Percentiles rank a stretch among this genome's conserved stretches.
These are phyloP conservation scores for Bufo bufo DNA, from an alignment of 2,113 vertebrate species.

Conservation along the genomic window DNA sequence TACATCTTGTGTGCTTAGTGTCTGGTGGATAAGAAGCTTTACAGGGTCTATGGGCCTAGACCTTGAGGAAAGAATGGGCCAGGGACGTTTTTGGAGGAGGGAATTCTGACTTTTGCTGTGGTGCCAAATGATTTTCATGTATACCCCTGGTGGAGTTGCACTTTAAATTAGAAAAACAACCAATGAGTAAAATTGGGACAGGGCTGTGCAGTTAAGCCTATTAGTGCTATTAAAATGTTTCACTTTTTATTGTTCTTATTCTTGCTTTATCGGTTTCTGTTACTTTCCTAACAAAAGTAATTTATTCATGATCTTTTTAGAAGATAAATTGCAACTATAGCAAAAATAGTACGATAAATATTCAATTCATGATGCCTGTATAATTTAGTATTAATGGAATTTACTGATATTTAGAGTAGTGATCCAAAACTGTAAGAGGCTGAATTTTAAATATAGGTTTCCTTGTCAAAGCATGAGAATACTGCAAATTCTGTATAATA, in stretches of 20 bases:
- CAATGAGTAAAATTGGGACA: background rate
- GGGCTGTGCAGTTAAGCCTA: background rate
- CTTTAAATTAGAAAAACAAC: background rate
- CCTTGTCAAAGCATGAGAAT: constrained; percentile 12
- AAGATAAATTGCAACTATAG: background rate
- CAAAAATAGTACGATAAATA: background rate
- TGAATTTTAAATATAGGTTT: background rate
- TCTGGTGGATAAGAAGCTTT: too few species aligned
- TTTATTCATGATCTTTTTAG: constrained; percentile 13
- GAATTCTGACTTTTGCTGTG: too few species aligned
- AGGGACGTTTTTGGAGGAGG: too few species aligned
- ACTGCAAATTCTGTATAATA: background rate
- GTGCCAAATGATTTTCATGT: too few species aligned
- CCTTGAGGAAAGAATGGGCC: too few species aligned
- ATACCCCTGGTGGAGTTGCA: too few species aligned
- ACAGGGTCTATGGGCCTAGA: too few species aligned
- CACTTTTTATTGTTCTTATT: background rate
- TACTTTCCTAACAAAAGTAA: background rate
- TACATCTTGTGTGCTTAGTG: too few species aligned
- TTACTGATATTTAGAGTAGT: constrained; percentile 33
- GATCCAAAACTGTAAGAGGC: constrained; percentile 28
- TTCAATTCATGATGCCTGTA: constrained; percentile 17
- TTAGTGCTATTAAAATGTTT: background rate
- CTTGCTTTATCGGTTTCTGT: background rate
- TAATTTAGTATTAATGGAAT: constrained; percentile 17